These are phyloP conservation scores for Parapristionchus giblindavisi DNA, from an alignment of 2,888 invertebrate species.

Conservation along the genomic window DNA sequence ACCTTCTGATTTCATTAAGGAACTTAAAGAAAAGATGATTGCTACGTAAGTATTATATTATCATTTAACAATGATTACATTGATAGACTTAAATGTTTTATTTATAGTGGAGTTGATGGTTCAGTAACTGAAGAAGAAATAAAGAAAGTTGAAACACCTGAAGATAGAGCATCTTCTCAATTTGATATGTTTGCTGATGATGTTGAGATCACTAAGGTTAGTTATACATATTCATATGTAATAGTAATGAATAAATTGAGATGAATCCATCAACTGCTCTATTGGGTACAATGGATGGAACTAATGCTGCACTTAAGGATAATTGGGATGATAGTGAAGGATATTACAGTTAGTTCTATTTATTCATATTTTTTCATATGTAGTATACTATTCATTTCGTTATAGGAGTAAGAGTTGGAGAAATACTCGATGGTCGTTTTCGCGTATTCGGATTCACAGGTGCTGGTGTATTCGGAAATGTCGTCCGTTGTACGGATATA, in stretches of 20 bases:
- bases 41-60: slow-evolving; percentile 39
- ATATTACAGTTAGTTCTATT: slow-evolving; percentile 81
- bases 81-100: background rate
- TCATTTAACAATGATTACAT: background rate
- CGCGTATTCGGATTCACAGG: slow-evolving; percentile 97
- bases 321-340: slow-evolving; percentile 99
- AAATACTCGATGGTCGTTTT: slow-evolving; percentile 88
- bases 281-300: slow-evolving; percentile 72
- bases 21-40: slow-evolving; percentile 62
- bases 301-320: slow-evolving; percentile 83
- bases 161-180: slow-evolving; percentile 40
- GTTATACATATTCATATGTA: background rate
- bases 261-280: slow-evolving; percentile 4
- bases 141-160: slow-evolving; percentile 24
- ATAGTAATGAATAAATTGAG: slow-evolving; percentile 61
- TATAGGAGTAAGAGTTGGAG: slow-evolving; percentile 86
- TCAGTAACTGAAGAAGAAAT: slow-evolving; percentile 30
- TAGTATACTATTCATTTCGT: background rate
- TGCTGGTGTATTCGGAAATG: slow-evolving; percentile 97
- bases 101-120: slow-evolving; percentile 18
- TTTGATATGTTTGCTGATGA: slow-evolving; percentile 70
- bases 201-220: slow-evolving; percentile 47
- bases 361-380: background rate
- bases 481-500: slow-evolving; percentile 86
- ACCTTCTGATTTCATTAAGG: slow-evolving; percentile 60